Evolutionary conservation across 2,797 vertebrate species (phyloP).

Genomic region (Mallotus villosus): DNA sequence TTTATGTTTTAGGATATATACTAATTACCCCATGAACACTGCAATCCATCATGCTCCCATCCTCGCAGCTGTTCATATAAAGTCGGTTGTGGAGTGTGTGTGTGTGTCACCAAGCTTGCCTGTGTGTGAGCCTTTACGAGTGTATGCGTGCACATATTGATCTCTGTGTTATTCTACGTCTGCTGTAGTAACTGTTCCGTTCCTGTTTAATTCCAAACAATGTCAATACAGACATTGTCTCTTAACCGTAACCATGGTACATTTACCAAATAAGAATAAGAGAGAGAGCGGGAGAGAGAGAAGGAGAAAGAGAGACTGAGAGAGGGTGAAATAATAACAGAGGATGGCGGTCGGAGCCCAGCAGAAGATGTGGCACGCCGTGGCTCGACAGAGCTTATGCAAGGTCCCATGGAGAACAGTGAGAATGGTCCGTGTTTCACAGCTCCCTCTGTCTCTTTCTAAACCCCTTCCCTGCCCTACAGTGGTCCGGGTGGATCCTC

Average conservation of each 20-base stretch:
- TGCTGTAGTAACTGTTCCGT: no score
- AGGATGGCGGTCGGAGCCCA: background rate
- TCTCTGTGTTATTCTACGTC: background rate
- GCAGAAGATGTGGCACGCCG: background rate
- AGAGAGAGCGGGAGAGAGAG: no score
- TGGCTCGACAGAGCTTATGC: background rate
- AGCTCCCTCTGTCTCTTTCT: background rate
- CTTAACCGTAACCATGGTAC: no score
- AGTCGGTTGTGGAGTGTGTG: conserved; percentile 9
- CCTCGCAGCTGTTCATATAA: background rate
- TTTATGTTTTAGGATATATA: conserved; percentile 21
- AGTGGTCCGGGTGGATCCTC: conserved; percentile 34
- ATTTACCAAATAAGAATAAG: no score
- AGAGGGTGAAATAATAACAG: background rate
- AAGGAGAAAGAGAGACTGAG: no score
- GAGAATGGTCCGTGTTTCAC: background rate
- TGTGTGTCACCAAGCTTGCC: background rate
- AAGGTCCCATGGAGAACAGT: background rate
- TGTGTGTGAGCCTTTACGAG: conserved; percentile 14
- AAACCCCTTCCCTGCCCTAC: conserved; percentile 7
- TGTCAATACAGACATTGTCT: no score
- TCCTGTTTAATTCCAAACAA: no score
- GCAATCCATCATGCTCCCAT: conserved; percentile 21
- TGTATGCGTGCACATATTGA: conserved; percentile 3
- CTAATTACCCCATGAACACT: conserved; percentile 23